These are phyloP conservation scores for Campylorhamphus procurvoides DNA, from an alignment of 2,113 vertebrate species.

Conservation along the genomic window DNA sequence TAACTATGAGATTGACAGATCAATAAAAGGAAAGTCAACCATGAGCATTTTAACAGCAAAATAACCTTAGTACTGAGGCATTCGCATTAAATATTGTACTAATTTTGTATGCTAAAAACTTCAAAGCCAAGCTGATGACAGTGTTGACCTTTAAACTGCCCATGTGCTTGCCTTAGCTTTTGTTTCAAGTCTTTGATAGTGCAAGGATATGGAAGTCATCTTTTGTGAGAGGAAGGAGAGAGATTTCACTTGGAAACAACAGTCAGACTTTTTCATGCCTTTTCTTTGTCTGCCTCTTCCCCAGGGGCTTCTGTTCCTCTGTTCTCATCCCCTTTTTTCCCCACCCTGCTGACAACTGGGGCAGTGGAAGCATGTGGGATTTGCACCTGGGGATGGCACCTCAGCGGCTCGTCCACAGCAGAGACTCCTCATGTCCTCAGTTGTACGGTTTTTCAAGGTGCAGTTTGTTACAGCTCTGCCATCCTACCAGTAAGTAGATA, in stretches of 20 bases:
- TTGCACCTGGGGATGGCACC: not conserved
- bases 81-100: not conserved
- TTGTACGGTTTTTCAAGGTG: not conserved
- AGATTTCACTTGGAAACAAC: not conserved
- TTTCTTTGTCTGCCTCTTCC: not conserved
- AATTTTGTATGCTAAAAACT: not conserved
- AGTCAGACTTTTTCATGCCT: not conserved
- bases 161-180: not conserved
- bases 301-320: not conserved
- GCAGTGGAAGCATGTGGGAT: fast-evolving
- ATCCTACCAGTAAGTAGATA: not conserved
- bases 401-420: fast-evolving
- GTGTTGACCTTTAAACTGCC: not conserved
- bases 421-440: not conserved
- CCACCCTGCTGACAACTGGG: fast-evolving
- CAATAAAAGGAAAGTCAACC: not conserved
- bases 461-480: not conserved
- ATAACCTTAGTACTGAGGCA: not conserved
- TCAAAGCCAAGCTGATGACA: not conserved
- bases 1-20: not conserved
- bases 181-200: conserved; percentile 3
- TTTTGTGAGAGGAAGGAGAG: not conserved
- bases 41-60: not conserved
- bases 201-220: not conserved
- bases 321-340: not conserved